Conservation (phyloP, 92 coral and sea anemone species). For the Paramuricea clavata region DNA sequence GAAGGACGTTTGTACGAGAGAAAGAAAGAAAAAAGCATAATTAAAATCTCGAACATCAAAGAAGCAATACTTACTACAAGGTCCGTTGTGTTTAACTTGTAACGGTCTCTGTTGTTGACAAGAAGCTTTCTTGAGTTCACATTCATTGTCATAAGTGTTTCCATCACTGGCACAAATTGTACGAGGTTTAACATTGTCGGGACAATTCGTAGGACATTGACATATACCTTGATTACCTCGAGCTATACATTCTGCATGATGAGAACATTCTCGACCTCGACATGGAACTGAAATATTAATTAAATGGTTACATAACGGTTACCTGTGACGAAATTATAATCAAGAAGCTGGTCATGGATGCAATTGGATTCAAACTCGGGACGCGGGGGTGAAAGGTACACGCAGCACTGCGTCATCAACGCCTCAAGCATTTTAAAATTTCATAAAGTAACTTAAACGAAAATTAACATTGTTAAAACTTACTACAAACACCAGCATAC, state of each 20-base stretch:
- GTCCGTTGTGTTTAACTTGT: conserved; percentile 10
- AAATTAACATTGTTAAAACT: conserved; percentile 21
- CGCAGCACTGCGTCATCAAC: conserved; percentile 50
- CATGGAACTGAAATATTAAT: conserved; percentile 72
- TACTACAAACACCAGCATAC: conserved; percentile 85
- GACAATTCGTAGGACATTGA: conserved; percentile 82
- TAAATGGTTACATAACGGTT: background rate
- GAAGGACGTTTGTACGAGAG: background rate
- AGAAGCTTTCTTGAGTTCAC: conserved; percentile 72
- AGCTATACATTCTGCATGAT: conserved; percentile 78
- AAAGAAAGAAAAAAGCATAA: background rate
- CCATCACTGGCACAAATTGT: conserved; percentile 84
- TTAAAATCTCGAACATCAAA: background rate
- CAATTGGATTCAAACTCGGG: background rate
- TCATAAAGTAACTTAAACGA: too few relatives aligned
- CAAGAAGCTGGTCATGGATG: background rate
- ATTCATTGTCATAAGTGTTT: conserved; percentile 58
- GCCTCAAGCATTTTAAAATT: background rate
- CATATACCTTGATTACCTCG: conserved; percentile 74
- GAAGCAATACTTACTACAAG: background rate
- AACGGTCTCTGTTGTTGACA: conserved; percentile 57
- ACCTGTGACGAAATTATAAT: background rate
- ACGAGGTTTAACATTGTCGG: conserved; percentile 38
- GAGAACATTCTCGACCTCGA: conserved; percentile 63
- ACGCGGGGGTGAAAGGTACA: background rate